Percentiles rank a stretch among this genome's conserved stretches.
Evolutionary conservation across 2,113 vertebrate species (phyloP).

Genomic region (Ammodramus savannarum): DNA sequence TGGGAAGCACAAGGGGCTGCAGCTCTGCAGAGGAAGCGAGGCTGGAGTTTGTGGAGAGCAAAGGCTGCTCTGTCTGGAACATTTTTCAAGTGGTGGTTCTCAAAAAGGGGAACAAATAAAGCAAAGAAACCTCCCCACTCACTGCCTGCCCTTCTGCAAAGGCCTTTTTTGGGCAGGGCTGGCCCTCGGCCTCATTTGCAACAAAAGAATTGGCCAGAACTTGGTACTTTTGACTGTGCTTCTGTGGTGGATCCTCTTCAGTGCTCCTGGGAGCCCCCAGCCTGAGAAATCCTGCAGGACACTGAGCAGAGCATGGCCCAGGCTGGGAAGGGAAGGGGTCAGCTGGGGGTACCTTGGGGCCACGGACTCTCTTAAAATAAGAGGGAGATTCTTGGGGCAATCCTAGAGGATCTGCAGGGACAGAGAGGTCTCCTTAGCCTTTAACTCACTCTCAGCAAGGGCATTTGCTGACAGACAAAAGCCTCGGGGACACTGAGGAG

Average conservation of each 20-base stretch:
- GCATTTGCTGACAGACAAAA: background rate
- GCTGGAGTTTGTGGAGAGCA: background rate
- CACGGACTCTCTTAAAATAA: accelerated
- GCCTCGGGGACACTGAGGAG: background rate
- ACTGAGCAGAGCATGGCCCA: background rate
- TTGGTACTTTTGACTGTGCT: accelerated
- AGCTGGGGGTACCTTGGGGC: accelerated
- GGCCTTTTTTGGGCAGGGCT: constrained; percentile 27
- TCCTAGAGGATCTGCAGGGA: background rate
- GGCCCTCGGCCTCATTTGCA: background rate
- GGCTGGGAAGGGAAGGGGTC: background rate
- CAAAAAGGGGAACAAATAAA: constrained; percentile 50
- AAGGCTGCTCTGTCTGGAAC: background rate
- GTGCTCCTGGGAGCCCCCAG: background rate
- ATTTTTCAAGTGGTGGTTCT: background rate
- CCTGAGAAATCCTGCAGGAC: background rate
- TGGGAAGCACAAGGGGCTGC: background rate
- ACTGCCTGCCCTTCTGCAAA: background rate
- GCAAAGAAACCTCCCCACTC: background rate
- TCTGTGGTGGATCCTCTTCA: background rate
- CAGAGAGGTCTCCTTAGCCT: background rate
- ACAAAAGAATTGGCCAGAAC: background rate
- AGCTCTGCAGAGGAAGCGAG: background rate
- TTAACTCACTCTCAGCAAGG: background rate
- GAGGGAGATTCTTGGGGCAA: background rate